Percentiles rank a stretch among this genome's conserved stretches.
Evolutionary conservation across 2,797 vertebrate genomes (phyloP).

Genomic region (Eidolon dupreanum): DNA sequence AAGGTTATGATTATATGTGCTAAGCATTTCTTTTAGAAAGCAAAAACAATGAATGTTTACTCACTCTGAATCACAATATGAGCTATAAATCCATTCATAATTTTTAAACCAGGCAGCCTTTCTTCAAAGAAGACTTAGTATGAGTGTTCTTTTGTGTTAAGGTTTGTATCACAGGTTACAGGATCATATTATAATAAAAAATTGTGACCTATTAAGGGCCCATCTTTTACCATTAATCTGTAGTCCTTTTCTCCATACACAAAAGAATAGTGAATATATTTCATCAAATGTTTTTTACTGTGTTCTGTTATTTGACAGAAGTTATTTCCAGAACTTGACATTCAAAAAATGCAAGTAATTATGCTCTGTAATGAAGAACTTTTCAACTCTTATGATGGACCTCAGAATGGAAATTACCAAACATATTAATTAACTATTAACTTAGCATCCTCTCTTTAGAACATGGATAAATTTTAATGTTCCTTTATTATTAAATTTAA

Average conservation of each 20-base stretch:
- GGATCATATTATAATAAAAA: background rate
- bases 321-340: constrained; percentile 57
- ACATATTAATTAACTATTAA: background rate
- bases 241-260: background rate
- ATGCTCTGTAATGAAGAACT: constrained; percentile 16
- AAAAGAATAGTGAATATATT: background rate
- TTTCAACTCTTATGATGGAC: background rate
- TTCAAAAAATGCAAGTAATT: constrained; percentile 53
- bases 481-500: background rate
- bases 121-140: background rate
- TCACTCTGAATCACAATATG: background rate
- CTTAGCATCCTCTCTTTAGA: background rate
- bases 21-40: background rate
- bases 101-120: background rate
- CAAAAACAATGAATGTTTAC: background rate
- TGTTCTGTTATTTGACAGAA: background rate
- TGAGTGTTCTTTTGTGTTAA: background rate
- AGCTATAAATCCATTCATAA: background rate
- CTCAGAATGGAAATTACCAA: background rate
- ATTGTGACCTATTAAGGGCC: background rate
- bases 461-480: background rate
- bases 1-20: background rate
- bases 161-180: background rate
- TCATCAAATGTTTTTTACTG: background rate
- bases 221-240: background rate